Evolutionary conservation across 2,113 vertebrate genomes (phyloP), one percentile per base, ranked within the genome.

Genomic region (Aphelocoma coerulescens): DNA sequence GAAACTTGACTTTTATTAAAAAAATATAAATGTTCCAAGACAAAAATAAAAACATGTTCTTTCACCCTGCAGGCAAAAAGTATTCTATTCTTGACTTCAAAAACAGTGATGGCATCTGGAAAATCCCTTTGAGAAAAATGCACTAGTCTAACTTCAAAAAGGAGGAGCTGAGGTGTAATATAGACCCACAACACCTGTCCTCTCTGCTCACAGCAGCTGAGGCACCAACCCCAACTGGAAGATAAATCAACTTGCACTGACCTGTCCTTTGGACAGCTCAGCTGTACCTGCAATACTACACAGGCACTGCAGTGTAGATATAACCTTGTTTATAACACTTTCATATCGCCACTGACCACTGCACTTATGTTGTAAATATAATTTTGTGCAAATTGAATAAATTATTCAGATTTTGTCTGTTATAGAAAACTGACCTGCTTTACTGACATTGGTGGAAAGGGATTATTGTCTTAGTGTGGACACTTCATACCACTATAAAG

Each of bases 71-170:
- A 67, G 13, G 5, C 35, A 55, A 67, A 43, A 14, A 26, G 5
- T 30, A 46, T 74, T 77, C 43, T 57, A 18, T 19, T 74, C 54
- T 39, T 54, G 9, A 41, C 13, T 62, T 87, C 33, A 23, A 46
- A 81, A 89, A 58, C 4, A 66, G 2, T 0, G 0, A 22, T 1
- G 3, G 17, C n/a, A 54, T 69, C 2, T 4, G 41, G 19, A 67
- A 84, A 91, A 81, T 20, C 6, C 6, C 19, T 68, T 48, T 43
- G 32, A 88, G 57, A 49, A 81, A 78, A n/a, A 10, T 66, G 15
- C 12, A 16, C 10, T 28, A 22, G 6, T 41, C 8, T 22, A 26
- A n/a, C 13, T 71, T 71, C 13, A 74, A 58, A 74, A 61, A 26
- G 17, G 16, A 73, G 41, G 16, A 84, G 3, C 16, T 80, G 35